These are phyloP conservation scores for Sminthopsis crassicaudata DNA, from an alignment of 2,113 vertebrate genomes.

Conservation along the genomic window DNA sequence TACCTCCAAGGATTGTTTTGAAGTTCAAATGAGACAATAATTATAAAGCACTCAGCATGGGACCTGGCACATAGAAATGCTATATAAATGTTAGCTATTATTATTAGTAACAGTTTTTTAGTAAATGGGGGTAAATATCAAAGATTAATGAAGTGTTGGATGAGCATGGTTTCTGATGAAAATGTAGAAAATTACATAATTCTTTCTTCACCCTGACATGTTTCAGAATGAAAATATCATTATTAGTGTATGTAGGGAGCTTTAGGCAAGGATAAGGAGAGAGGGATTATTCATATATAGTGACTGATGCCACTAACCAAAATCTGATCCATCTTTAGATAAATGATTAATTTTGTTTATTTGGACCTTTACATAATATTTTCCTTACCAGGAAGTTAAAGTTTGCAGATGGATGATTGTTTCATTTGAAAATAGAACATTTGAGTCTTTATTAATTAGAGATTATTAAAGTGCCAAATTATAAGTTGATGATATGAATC, in stretches of 20 bases:
- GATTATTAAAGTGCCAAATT: not conserved
- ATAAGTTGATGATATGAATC: not conserved
- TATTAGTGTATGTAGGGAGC: not conserved
- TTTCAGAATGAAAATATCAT: not conserved
- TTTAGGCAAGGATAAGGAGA: not conserved
- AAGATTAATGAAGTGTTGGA: not conserved
- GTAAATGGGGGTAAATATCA: not conserved
- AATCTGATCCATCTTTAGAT: not conserved
- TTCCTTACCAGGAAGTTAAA: not conserved
- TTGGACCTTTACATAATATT: not conserved
- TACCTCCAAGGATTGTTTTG: not conserved
- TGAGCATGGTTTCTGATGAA: not conserved
- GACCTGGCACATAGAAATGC: not conserved
- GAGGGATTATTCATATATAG: not conserved
- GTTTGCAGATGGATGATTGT: not conserved
- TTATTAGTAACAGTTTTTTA: not conserved
- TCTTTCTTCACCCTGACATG: not conserved
- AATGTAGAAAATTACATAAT: not conserved
- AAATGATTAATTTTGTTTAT: not conserved
- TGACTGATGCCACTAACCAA: not conserved
- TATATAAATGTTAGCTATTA: not conserved
- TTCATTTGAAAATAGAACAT: not conserved
- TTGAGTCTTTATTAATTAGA: not conserved
- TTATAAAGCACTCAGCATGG: not conserved
- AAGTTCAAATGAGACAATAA: not conserved